Conservation (phyloP, 2,888 invertebrate genomes). For the Ormyrus pomaceus region DNA sequence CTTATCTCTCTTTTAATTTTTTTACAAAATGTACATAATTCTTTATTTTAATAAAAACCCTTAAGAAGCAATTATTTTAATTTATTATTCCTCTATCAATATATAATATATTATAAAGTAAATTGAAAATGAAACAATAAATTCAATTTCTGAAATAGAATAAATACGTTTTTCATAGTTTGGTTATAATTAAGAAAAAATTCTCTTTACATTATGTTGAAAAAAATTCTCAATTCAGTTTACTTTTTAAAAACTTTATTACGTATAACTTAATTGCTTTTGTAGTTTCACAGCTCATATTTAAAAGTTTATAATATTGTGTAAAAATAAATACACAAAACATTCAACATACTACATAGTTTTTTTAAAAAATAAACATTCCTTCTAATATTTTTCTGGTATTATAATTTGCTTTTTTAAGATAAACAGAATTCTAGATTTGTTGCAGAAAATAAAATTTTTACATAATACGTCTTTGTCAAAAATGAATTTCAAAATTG, state of each 20-base stretch:
- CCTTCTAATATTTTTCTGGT: constrained; percentile 18
- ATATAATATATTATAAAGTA: not conserved
- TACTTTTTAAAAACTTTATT: constrained; percentile 46
- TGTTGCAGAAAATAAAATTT: too few species aligned
- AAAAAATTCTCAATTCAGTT: constrained; percentile 6
- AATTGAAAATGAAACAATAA: not conserved
- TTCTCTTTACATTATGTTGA: not conserved
- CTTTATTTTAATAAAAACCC: constrained; percentile 62
- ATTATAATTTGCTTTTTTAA: constrained; percentile 2
- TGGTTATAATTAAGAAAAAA: not conserved
- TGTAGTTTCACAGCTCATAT: constrained; percentile 35
- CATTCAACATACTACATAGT: constrained; percentile 35
- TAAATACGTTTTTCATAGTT: too few species aligned
- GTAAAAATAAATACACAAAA: constrained; percentile 47
- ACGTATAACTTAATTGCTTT: constrained; percentile 41
- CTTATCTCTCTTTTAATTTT: constrained; percentile 58
- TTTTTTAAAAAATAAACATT: constrained; percentile 26
- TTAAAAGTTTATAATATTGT: constrained; percentile 23
- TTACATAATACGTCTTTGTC: not conserved
- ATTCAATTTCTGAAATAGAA: not conserved
- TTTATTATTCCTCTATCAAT: not conserved
- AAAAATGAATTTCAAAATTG: constrained; percentile 20
- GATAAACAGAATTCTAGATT: not conserved
- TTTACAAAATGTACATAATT: constrained; percentile 59
- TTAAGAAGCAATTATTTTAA: constrained; percentile 37